Conservation (phyloP, 2,113 vertebrate genomes). For the Acrocephalus arundinaceus region DNA sequence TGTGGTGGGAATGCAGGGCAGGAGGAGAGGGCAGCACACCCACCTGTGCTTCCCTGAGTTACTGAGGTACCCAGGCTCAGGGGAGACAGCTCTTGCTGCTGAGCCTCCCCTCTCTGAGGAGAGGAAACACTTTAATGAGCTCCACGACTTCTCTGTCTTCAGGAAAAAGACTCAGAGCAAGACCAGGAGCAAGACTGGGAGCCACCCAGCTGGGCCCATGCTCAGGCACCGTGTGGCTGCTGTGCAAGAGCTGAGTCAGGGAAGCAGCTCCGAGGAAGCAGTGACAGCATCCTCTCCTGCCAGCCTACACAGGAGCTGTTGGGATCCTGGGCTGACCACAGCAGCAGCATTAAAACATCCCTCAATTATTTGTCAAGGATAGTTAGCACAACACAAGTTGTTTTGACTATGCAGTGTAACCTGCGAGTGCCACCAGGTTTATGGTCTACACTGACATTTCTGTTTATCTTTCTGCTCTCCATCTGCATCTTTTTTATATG, state of each 20-base stretch:
- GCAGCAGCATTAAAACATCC: not conserved
- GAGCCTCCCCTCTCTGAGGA: not conserved
- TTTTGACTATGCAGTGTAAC: not conserved
- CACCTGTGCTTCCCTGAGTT: fast-evolving
- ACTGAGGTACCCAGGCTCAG: not conserved
- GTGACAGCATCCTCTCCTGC: constrained; percentile 1
- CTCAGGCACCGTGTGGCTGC: not conserved
- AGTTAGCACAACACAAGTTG: not conserved
- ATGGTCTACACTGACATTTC: not conserved
- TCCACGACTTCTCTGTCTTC: not conserved
- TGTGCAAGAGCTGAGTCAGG: not conserved
- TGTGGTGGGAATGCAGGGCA: fast-evolving
- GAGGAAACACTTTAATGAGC: not conserved
- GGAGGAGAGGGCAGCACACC: not conserved
- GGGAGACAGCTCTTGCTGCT: not conserved
- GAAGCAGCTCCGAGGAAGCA: not conserved
- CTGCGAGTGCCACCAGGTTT: not conserved
- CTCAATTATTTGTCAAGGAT: not conserved
- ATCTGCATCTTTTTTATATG: not conserved
- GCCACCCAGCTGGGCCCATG: not conserved
- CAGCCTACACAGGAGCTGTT: not conserved
- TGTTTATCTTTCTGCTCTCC: not conserved
- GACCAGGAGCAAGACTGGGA: not conserved
- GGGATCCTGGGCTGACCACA: not conserved
- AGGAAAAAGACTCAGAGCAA: not conserved